Percentiles rank a stretch among this genome's conserved stretches.
Evolutionary conservation across 2,888 invertebrate species (phyloP).

Genomic region (Drosophila pseudotalamancana): DNA sequence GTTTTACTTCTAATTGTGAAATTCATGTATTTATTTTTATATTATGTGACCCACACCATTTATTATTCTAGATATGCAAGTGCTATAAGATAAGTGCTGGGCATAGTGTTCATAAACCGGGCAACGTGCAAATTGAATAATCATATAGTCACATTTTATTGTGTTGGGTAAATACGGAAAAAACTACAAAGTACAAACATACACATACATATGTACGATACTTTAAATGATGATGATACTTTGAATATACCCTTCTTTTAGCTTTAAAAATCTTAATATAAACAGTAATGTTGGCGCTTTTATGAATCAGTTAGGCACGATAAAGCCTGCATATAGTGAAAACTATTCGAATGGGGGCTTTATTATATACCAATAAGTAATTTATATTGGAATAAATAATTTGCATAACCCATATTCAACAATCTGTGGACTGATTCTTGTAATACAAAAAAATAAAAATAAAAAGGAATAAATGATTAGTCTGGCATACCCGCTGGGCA

Average conservation of each 20-base stretch:
- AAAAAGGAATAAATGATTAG: no score
- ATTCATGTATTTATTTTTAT: background rate
- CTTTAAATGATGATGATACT: background rate
- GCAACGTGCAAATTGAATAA: conserved; percentile 42
- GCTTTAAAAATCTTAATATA: no score
- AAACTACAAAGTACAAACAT: no score
- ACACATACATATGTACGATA: no score
- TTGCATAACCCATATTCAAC: no score
- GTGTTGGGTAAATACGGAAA: conserved; percentile 5
- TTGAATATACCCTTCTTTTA: background rate
- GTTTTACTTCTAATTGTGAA: no score
- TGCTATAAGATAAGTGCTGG: background rate
- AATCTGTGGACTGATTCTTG: background rate
- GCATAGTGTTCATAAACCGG: background rate
- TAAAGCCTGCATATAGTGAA: background rate
- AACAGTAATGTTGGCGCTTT: background rate
- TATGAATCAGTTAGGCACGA: background rate
- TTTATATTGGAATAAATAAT: no score
- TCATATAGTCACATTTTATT: conserved; percentile 18
- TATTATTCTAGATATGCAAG: background rate
- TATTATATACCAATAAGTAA: no score
- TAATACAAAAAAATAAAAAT: background rate
- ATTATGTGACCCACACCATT: background rate
- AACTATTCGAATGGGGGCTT: background rate
- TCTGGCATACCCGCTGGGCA: background rate